phyloP scores from a whole-genome alignment of 2,113 vertebrate species.

The Osmerus eperlanus region DNA sequence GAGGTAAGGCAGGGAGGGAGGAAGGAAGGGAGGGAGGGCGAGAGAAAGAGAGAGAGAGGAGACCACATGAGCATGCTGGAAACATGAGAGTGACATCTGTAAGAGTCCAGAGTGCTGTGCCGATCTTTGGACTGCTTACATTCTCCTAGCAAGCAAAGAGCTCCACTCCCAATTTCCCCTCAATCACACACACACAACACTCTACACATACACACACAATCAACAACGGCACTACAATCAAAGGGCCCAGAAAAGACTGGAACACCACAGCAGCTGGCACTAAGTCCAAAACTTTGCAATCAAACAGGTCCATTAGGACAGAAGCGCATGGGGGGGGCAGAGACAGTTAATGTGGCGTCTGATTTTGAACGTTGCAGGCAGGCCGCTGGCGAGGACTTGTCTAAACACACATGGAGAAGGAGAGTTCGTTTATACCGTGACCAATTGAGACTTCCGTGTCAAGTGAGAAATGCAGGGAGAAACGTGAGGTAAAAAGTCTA shows the following conservation, averaged over 20 bases:
- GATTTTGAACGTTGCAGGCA: constrained; percentile 52
- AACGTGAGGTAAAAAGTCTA: constrained; percentile 66
- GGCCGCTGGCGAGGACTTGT: constrained; percentile 58
- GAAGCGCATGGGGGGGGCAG: constrained; percentile 51
- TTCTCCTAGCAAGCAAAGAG: constrained; percentile 36
- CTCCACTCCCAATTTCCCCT: constrained; percentile 26
- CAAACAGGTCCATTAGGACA: constrained; percentile 68
- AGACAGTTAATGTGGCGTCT: constrained; percentile 56
- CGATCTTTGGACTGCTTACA: constrained; percentile 45
- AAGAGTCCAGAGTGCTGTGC: constrained; percentile 49
- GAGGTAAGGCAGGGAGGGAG: background rate
- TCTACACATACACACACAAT: constrained; percentile 26
- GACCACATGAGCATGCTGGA: constrained; percentile 75
- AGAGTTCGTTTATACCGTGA: constrained; percentile 64
- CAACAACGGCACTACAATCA: constrained; percentile 53
- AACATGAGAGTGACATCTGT: constrained; percentile 62
- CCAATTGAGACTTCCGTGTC: constrained; percentile 72
- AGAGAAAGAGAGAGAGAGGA: constrained; percentile 33
- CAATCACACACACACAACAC: constrained; percentile 14
- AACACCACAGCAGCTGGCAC: constrained; percentile 55
- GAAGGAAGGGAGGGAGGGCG: background rate
- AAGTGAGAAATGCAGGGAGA: constrained; percentile 57
- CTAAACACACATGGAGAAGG: constrained; percentile 65
- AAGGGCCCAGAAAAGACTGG: constrained; percentile 32
- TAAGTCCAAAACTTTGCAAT: constrained; percentile 59